phyloP scores from a whole-genome alignment of 2,888 invertebrate genomes.

The Scelioninae gen. 1 region DNA sequence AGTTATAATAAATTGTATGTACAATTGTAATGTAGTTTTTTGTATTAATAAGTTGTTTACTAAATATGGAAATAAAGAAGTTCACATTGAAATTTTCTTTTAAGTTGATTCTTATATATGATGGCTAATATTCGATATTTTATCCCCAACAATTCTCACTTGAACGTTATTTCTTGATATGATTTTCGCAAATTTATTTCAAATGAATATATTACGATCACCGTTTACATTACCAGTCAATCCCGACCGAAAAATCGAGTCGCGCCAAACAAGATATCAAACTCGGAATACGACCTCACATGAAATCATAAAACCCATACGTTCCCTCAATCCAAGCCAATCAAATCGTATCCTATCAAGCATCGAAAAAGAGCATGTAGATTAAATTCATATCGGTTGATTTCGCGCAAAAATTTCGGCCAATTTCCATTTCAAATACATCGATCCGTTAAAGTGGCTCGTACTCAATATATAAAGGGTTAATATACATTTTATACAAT shows the following conservation, averaged over 20 bases:
- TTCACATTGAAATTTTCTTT: too few species aligned
- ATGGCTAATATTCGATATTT: too few species aligned
- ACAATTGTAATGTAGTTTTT: too few species aligned
- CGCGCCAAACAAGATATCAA: neutral
- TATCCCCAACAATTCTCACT: too few species aligned
- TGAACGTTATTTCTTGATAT: too few species aligned
- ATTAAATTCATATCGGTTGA: slow-evolving; percentile 42
- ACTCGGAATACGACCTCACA: neutral
- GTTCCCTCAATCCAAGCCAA: slow-evolving; percentile 27
- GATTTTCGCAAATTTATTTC: too few species aligned
- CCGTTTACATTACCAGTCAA: too few species aligned
- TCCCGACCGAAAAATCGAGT: neutral
- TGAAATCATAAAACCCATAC: neutral
- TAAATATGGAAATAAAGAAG: too few species aligned
- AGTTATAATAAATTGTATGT: too few species aligned
- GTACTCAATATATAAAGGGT: slow-evolving; percentile 9
- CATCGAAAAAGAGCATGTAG: slow-evolving; percentile 28
- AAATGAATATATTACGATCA: too few species aligned
- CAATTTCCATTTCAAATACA: slow-evolving; percentile 41
- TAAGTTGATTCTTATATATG: too few species aligned
- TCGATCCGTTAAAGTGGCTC: slow-evolving; percentile 26
- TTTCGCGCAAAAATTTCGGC: slow-evolving; percentile 31
- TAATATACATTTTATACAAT: slow-evolving; percentile 39
- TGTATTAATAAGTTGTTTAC: too few species aligned
- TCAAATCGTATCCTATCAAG: slow-evolving; percentile 34